Percentiles rank a stretch among this genome's conserved stretches.
Evolutionary conservation across 2,888 invertebrate genomes (phyloP).

Genomic region (Epinotia nisella): DNA sequence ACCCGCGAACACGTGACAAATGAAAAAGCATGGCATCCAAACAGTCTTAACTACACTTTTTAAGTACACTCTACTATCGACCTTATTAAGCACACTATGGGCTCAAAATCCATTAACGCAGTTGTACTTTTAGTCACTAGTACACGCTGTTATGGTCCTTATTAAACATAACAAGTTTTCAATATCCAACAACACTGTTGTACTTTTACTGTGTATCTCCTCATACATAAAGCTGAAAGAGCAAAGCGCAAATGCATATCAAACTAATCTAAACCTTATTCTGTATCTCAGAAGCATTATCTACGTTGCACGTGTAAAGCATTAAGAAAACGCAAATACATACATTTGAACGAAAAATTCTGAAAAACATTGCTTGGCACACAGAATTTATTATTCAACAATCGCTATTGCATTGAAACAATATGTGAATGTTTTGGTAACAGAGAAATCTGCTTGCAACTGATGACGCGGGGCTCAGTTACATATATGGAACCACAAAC

Average conservation of each 20-base stretch:
- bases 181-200: neutral
- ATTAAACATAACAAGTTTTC: neutral
- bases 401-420: slow-evolving; percentile 33
- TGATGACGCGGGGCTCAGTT: slow-evolving; percentile 33
- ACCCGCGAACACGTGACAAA: no score
- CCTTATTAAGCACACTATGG: no score
- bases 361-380: slow-evolving; percentile 31
- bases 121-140: no score
- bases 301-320: neutral
- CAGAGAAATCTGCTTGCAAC: slow-evolving; percentile 2
- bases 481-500: slow-evolving; percentile 29
- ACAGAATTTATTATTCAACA: slow-evolving; percentile 34
- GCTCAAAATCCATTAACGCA: no score
- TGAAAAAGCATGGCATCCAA: no score
- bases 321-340: slow-evolving; percentile 17
- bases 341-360: slow-evolving; percentile 17
- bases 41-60: no score
- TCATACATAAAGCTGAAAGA: neutral
- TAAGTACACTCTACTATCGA: no score
- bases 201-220: no score
- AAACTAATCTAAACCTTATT: neutral
- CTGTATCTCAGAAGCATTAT: neutral
- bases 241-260: neutral
- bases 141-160: neutral
- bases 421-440: slow-evolving; percentile 31